phyloP scores from a whole-genome alignment of 2,888 invertebrate species.

The Cheilosia variabilis region DNA sequence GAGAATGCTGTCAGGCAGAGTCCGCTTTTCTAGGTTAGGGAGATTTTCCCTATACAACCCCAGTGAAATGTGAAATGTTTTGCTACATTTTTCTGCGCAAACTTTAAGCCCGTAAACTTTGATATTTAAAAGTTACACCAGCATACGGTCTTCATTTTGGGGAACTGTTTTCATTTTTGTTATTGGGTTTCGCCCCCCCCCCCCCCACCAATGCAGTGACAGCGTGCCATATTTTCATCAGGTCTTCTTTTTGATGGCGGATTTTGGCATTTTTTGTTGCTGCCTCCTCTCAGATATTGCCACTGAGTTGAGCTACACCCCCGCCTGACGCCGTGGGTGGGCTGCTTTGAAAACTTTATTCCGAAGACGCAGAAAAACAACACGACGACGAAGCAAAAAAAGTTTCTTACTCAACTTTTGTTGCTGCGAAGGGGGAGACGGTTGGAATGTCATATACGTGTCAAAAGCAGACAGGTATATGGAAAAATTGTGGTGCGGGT shows the following conservation, averaged over 20 bases:
- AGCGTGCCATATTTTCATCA: slow-evolving; percentile 38
- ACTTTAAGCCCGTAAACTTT: slow-evolving; percentile 17
- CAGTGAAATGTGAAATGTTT: not conserved
- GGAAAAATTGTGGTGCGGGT: not conserved
- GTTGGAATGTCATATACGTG: slow-evolving; percentile 44
- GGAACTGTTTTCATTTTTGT: not conserved
- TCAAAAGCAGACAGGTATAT: slow-evolving; percentile 43
- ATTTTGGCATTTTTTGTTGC: not conserved
- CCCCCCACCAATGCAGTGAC: slow-evolving; percentile 8
- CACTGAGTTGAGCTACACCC: not conserved
- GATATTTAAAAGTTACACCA: slow-evolving; percentile 31
- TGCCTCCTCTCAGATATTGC: slow-evolving; percentile 6
- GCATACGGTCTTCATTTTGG: not conserved
- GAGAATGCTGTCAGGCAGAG: slow-evolving; percentile 41
- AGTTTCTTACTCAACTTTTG: slow-evolving; percentile 20
- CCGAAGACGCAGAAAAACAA: slow-evolving; percentile 9
- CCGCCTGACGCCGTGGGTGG: not conserved
- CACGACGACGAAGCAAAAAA: not conserved
- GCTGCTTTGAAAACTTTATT: slow-evolving; percentile 15
- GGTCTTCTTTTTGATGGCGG: not conserved
- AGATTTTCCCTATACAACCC: not conserved
- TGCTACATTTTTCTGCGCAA: not conserved
- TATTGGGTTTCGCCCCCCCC: not conserved
- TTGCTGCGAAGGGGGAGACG: not conserved
- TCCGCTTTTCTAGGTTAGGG: slow-evolving; percentile 6